phyloP scores from a whole-genome alignment of 1,140 invertebrate genomes.

The Alviniconcha marisindica region DNA sequence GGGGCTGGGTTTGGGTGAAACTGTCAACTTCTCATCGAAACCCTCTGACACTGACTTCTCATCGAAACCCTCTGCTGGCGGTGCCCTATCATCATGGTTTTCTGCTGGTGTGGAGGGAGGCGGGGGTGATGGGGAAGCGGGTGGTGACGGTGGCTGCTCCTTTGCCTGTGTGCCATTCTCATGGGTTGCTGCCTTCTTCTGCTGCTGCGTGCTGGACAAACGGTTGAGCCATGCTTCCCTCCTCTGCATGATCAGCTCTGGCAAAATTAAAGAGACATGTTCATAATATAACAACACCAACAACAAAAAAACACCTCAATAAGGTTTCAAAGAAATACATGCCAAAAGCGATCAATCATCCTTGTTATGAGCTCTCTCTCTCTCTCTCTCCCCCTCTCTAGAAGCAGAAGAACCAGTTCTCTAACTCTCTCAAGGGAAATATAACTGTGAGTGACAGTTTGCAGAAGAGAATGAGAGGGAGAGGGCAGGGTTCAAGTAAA shows the following conservation, averaged over 20 bases:
- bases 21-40: neutral
- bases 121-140: neutral
- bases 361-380: too few species aligned
- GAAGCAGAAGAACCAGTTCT: too few species aligned
- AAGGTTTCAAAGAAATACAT: too few species aligned
- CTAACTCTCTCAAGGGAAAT: too few species aligned
- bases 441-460: too few species aligned
- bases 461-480: too few species aligned
- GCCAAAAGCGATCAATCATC: too few species aligned
- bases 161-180: neutral
- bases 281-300: too few species aligned
- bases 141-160: neutral
- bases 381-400: too few species aligned
- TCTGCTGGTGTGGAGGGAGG: neutral
- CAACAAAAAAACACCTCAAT: too few species aligned
- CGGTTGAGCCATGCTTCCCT: conserved; percentile 41
- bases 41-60: neutral
- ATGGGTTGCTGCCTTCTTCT: neutral
- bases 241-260: conserved; percentile 1
- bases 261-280: neutral
- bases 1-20: neutral
- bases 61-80: neutral
- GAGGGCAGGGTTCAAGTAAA: too few species aligned
- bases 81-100: neutral
- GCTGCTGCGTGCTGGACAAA: conserved; percentile 2